Base-by-base conservation (phyloP, 2,888 invertebrate species). In the Diarsia rubi region DNA sequence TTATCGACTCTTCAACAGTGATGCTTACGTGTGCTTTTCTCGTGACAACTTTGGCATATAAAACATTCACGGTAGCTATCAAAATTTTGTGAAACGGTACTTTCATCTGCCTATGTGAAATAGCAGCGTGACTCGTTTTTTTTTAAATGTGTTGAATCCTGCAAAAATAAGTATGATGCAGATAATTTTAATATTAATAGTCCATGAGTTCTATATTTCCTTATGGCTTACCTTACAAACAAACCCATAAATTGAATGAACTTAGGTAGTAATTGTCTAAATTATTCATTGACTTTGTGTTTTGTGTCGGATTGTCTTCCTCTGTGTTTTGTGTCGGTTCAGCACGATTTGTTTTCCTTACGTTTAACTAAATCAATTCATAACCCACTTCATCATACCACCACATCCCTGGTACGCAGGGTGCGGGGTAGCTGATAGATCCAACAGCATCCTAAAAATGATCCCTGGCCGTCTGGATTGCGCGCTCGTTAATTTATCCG, bases 11-110 rank as follows among this genome's bases (percentile, higher is more conserved):
- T 73, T 78, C 59, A 73, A 80, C 66, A 49, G 79, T 78, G 62
- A 73, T 75, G 66, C 54, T 86, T 52, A 59, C 62, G 70, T 63
- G 69, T 73, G 69, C 52, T 75, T 83, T 74, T 86, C 84, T 52
- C 78, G 70, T 73, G 75, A 74, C 80, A 72, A 68, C 73, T 52
- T 63, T 75, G 66, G 83, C 74, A 86, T 84, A 79, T 77, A 71
- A 84, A 86, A 68, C 77, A 70, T 75, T 82, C 64, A 45, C 42
- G 12, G 78, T 66, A 64, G 44, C 24, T 72, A 82, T 24, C 47
- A 31, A 84, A 84, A 75, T 69, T 72, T 66, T 54, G 64, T 68
- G 64, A 74, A 71, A 71, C 70, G 45, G 65, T 71, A 72, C 21
- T 45, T 37, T 31, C 42, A 62, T 27, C n/a, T 37, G 42, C n/a